Conservation (phyloP, 2,888 invertebrate species). For the Meiosimyza platycephala region DNA sequence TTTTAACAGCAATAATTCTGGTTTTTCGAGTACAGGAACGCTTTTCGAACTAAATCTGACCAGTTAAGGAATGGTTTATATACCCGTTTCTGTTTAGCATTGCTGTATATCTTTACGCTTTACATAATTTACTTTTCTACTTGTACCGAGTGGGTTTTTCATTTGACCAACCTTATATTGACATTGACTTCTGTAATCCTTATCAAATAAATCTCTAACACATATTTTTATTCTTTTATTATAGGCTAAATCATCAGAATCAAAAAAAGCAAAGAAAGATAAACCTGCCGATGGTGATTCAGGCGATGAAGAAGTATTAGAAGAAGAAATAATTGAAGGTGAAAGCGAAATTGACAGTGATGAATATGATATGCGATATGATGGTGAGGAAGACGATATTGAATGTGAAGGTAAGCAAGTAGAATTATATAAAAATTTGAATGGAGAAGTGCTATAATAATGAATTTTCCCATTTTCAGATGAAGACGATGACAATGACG, state of each 20-base stretch:
- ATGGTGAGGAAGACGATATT: conserved; percentile 64
- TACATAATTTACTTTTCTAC: too few relatives aligned
- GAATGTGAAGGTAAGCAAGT: conserved; percentile 61
- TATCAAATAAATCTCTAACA: not conserved
- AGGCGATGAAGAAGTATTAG: conserved; percentile 62
- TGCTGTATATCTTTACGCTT: too few relatives aligned
- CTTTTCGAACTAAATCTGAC: too few relatives aligned
- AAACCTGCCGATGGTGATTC: conserved; percentile 60
- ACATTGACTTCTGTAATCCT: not conserved
- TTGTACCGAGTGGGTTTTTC: not conserved
- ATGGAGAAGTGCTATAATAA: conserved; percentile 1
- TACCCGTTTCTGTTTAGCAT: too few relatives aligned
- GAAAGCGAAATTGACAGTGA: conserved; percentile 66
- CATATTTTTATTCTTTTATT: conserved; percentile 36
- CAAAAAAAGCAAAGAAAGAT: conserved; percentile 67
- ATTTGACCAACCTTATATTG: conserved; percentile 29
- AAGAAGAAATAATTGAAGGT: conserved; percentile 57
- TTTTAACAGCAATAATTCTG: too few relatives aligned
- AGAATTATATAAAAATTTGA: not conserved
- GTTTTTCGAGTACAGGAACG: too few relatives aligned
- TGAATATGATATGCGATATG: conserved; percentile 65
- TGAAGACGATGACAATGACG: conserved; percentile 65
- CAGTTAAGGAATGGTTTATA: too few relatives aligned
- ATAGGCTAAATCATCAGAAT: conserved; percentile 65
- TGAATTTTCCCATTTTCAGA: conserved; percentile 50